A percentile compares a stretch with the other conserved stretches of the same genome.
These are phyloP conservation scores for Takifugu rubripes DNA, from an alignment of 2,797 vertebrate species.

Conservation along the genomic window DNA sequence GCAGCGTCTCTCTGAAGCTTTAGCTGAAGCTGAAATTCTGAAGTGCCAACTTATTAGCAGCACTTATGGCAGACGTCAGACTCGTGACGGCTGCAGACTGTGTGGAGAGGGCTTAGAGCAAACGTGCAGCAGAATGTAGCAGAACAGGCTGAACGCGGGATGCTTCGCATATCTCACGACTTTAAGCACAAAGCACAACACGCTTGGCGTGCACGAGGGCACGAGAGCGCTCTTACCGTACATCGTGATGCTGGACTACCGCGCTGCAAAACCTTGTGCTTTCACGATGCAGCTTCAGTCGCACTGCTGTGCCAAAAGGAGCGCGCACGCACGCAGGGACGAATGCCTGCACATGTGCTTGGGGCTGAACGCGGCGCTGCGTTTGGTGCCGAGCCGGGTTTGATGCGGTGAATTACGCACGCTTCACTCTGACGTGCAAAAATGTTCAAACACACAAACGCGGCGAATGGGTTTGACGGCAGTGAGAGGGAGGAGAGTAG, in stretches of 20 bases:
- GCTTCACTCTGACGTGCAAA: slow-evolving; percentile 24
- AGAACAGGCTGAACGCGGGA: slow-evolving; percentile 49
- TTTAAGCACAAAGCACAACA: slow-evolving; percentile 8
- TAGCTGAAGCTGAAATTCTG: slow-evolving; percentile 12
- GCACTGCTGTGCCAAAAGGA: slow-evolving; percentile 4
- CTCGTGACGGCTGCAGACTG: slow-evolving; percentile 23
- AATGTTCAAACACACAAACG: slow-evolving; percentile 19
- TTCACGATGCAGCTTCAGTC: slow-evolving; percentile 60
- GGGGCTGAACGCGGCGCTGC: slow-evolving; percentile 54
- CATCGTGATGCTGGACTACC: slow-evolving; percentile 62
- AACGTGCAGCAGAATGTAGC: slow-evolving; percentile 54
- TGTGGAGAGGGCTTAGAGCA: slow-evolving; percentile 16
- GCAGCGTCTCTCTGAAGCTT: slow-evolving; percentile 3
- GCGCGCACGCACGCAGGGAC: slow-evolving; percentile 29
- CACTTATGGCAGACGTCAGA: slow-evolving; percentile 13
- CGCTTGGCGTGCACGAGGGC: slow-evolving; percentile 2
- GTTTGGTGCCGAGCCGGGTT: slow-evolving; percentile 69
- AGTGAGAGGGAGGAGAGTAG: slow-evolving; percentile 46
- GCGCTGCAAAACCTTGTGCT: slow-evolving; percentile 48
- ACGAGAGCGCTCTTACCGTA: slow-evolving; percentile 74
- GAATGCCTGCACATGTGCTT: slow-evolving; percentile 66
- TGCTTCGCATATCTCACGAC: slow-evolving; percentile 38
- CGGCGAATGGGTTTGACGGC: slow-evolving; percentile 4
- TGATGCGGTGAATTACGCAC: slow-evolving; percentile 53
- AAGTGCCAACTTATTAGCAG: slow-evolving; percentile 26